Conservation (phyloP, 2,113 vertebrate genomes). For the Siniperca knerii region DNA sequence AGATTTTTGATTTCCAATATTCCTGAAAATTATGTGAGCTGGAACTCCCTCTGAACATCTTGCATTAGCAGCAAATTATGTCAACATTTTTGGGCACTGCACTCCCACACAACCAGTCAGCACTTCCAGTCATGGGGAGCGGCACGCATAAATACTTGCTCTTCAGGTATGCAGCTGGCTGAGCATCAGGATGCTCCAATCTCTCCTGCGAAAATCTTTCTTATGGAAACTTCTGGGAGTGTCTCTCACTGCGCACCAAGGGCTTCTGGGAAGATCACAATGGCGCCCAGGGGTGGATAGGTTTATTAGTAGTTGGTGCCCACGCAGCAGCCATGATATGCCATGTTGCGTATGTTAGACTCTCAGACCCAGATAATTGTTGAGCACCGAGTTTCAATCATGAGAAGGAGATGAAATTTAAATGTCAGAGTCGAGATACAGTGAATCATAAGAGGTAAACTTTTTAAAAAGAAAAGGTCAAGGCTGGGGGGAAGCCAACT, state of each 20-base stretch:
- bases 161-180: slow-evolving; percentile 71
- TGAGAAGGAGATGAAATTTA: slow-evolving; percentile 43
- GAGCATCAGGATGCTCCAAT: slow-evolving; percentile 19
- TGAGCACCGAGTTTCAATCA: slow-evolving; percentile 14
- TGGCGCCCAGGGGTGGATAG: background rate
- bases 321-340: slow-evolving; percentile 10
- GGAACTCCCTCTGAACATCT: slow-evolving; percentile 44
- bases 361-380: slow-evolving; percentile 33
- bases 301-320: slow-evolving; percentile 12
- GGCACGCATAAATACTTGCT: slow-evolving; percentile 61
- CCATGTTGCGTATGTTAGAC: slow-evolving; percentile 20
- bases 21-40: slow-evolving; percentile 38
- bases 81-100: slow-evolving; percentile 37
- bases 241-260: slow-evolving; percentile 28
- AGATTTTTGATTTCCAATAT: slow-evolving; percentile 32
- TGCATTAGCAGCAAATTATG: slow-evolving; percentile 62
- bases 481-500: background rate
- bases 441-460: slow-evolving; percentile 62
- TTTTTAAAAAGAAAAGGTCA: slow-evolving; percentile 48
- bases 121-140: slow-evolving; percentile 68
- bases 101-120: slow-evolving; percentile 63
- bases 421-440: slow-evolving; percentile 61
- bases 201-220: slow-evolving; percentile 20
- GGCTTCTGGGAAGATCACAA: slow-evolving; percentile 65
- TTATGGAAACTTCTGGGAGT: slow-evolving; percentile 56